Evolutionary conservation across 2,113 vertebrate genomes (phyloP).

Genomic region (Macrotus californicus): DNA sequence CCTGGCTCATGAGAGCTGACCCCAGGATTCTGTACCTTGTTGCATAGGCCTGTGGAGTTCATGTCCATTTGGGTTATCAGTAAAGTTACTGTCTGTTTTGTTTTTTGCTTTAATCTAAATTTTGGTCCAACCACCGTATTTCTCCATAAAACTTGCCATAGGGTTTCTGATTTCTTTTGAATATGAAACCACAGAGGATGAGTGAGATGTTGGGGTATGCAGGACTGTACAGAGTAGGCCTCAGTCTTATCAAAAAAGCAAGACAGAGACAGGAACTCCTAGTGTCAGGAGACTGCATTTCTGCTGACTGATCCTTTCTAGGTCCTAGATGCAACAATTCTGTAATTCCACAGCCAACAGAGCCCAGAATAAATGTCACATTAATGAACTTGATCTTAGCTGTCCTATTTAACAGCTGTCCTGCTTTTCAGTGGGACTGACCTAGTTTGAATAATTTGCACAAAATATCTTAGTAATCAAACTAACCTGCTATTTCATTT

Average conservation of each 20-base stretch:
- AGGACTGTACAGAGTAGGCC: not conserved
- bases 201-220: not conserved
- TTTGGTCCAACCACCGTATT: not conserved
- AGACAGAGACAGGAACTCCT: not conserved
- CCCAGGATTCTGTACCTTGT: not conserved
- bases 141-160: not conserved
- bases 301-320: not conserved
- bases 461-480: slow-evolving; percentile 56
- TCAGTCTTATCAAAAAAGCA: not conserved
- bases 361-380: slow-evolving; percentile 26
- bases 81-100: not conserved
- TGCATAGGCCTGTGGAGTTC: not conserved
- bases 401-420: slow-evolving; percentile 66
- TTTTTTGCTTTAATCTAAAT: not conserved
- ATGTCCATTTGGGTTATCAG: not conserved
- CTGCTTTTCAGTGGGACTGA: slow-evolving; percentile 52
- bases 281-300: not conserved
- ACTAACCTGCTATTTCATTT: slow-evolving; percentile 66
- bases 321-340: not conserved
- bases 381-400: slow-evolving; percentile 53
- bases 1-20: not conserved
- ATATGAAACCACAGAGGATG: not conserved
- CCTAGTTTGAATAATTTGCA: slow-evolving; percentile 66
- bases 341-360: slow-evolving; percentile 7
- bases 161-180: not conserved